A percentile compares a stretch with the other conserved stretches of the same genome.
These are phyloP conservation scores for Catocala nupta DNA, from an alignment of 2,888 invertebrate species.

Conservation along the genomic window DNA sequence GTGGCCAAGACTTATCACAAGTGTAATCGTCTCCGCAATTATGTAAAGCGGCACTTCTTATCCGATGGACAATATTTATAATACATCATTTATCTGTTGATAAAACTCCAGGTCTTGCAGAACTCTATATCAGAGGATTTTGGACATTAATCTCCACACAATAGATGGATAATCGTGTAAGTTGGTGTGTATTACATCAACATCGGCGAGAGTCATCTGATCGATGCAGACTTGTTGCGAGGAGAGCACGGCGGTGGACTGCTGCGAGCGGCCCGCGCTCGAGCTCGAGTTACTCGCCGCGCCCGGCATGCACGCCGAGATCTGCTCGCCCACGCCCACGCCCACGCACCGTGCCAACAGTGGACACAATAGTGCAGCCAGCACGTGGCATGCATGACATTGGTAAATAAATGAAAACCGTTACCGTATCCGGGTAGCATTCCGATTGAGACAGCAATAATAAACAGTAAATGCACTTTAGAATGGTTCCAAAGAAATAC, in stretches of 20 bases:
- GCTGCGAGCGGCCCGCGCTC: slow-evolving; percentile 57
- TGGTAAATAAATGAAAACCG: slow-evolving; percentile 21
- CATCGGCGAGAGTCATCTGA: slow-evolving; percentile 91
- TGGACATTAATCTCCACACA: too few relatives aligned
- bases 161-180: too few relatives aligned
- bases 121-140: too few relatives aligned
- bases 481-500: slow-evolving; percentile 5
- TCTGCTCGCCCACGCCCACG: slow-evolving; percentile 39
- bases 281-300: slow-evolving; percentile 65
- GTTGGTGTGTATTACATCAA: slow-evolving; percentile 86
- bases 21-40: too few relatives aligned
- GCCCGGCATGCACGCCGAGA: slow-evolving; percentile 78
- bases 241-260: slow-evolving; percentile 84
- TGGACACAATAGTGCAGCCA: not conserved
- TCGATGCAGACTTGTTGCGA: slow-evolving; percentile 93
- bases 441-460: slow-evolving; percentile 62
- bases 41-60: too few relatives aligned
- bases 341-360: not conserved
- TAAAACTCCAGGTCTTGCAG: too few relatives aligned
- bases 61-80: too few relatives aligned
- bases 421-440: slow-evolving; percentile 76
- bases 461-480: slow-evolving; percentile 60
- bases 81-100: too few relatives aligned
- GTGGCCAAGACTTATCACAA: too few relatives aligned
- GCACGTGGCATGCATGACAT: too few relatives aligned